phyloP scores from a whole-genome alignment of 2,888 invertebrate genomes.

The Prionchulus punctatus region DNA sequence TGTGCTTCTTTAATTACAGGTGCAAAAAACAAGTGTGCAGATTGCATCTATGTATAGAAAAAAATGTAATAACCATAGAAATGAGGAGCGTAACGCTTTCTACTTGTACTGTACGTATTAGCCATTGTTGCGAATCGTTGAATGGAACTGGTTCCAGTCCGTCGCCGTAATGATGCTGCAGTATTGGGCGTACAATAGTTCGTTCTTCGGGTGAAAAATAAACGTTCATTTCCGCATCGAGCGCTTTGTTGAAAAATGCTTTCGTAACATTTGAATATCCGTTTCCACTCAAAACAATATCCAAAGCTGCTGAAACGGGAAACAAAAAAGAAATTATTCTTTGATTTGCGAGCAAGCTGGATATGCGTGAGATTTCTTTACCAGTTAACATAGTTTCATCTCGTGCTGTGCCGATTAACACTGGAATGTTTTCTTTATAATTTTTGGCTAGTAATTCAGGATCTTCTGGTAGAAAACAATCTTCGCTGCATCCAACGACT shows the following conservation, averaged over 20 bases:
- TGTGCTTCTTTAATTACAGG: background rate
- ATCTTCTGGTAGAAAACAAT: background rate
- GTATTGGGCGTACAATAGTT: background rate
- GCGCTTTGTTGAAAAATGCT: background rate
- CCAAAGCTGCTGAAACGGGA: background rate
- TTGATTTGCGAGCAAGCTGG: background rate
- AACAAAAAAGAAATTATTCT: background rate
- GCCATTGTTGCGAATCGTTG: background rate
- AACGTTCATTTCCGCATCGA: background rate
- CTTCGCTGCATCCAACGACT: background rate
- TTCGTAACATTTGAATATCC: background rate
- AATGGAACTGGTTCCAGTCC: background rate
- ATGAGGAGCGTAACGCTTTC: too few relatives aligned
- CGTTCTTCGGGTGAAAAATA: background rate
- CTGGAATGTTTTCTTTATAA: background rate
- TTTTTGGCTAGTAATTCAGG: background rate
- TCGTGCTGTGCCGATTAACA: background rate
- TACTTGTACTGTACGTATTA: background rate
- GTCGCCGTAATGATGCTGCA: background rate
- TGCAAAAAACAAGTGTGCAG: background rate
- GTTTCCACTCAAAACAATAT: background rate
- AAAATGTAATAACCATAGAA: too few relatives aligned
- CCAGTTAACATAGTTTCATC: background rate
- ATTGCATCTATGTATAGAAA: background rate
- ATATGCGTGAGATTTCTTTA: background rate